phyloP scores from a whole-genome alignment of 2,797 vertebrate species.

The Nyctalus aviator region DNA sequence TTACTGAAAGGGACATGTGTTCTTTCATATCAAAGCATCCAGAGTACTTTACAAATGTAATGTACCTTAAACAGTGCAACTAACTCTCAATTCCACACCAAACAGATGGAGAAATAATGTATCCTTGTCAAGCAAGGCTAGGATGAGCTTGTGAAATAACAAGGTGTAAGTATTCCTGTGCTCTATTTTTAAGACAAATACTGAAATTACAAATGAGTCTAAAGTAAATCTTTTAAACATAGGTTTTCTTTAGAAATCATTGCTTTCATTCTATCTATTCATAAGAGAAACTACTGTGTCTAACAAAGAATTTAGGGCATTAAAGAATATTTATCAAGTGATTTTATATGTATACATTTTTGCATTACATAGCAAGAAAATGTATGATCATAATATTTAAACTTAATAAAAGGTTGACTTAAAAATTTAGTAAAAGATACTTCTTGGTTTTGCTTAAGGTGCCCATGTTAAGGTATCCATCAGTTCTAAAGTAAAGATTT shows the following conservation, averaged over 20 bases:
- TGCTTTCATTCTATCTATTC: neutral
- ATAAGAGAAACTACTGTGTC: neutral
- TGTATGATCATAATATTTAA: neutral
- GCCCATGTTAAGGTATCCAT: neutral
- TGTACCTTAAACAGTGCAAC: neutral
- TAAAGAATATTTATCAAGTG: neutral
- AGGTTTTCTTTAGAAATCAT: neutral
- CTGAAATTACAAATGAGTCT: conserved; percentile 26
- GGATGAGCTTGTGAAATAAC: neutral
- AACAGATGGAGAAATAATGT: neutral
- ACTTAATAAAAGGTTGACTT: neutral
- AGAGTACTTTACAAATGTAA: neutral
- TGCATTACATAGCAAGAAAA: neutral
- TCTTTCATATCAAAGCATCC: conserved; percentile 10
- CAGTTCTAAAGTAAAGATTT: neutral
- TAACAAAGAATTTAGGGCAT: conserved; percentile 19
- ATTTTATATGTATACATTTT: neutral
- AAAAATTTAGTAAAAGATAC: neutral
- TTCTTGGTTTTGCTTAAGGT: conserved; percentile 41
- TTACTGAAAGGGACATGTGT: neutral
- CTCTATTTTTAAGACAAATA: neutral
- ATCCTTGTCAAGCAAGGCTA: neutral
- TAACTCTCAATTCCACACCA: neutral
- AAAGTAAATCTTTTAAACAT: conserved; percentile 25
- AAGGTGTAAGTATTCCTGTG: neutral